Percentiles rank a stretch among this genome's conserved stretches.
Evolutionary conservation across 2,888 invertebrate species (phyloP).

Genomic region (Argyra leucocephala): DNA sequence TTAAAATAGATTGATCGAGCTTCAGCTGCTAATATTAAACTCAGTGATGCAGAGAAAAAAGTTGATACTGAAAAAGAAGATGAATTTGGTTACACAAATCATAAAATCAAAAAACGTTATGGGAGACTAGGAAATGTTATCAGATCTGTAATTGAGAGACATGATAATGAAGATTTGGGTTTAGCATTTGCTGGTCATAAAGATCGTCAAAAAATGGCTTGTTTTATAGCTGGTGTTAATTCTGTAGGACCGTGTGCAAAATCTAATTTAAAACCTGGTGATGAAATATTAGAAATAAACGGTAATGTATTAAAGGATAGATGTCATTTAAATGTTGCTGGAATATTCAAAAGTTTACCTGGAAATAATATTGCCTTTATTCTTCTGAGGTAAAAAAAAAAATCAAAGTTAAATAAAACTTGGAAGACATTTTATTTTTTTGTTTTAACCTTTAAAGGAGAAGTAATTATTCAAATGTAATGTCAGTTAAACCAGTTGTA

Average conservation of each 20-base stretch:
- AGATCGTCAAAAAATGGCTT: conserved; percentile 89
- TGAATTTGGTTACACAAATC: conserved; percentile 84
- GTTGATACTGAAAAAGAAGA: conserved; percentile 81
- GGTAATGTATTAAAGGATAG: conserved; percentile 86
- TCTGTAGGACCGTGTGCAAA: conserved; percentile 73
- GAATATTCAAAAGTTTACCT: conserved; percentile 84
- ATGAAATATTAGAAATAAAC: conserved; percentile 93
- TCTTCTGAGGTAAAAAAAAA: conserved; percentile 60
- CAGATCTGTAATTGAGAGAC: conserved; percentile 56
- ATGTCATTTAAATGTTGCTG: conserved; percentile 93
- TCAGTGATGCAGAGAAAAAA: conserved; percentile 64
- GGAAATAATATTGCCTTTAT: conserved; percentile 78
- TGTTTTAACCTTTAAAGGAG: conserved; percentile 30
- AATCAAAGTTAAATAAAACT: neutral
- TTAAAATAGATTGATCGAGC: conserved; percentile 69
- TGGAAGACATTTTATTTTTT: neutral
- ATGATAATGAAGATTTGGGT: conserved; percentile 70
- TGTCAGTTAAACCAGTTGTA: conserved; percentile 81
- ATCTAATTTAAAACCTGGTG: conserved; percentile 75
- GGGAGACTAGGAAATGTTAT: conserved; percentile 61
- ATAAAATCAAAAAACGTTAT: conserved; percentile 90
- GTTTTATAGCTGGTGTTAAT: conserved; percentile 91
- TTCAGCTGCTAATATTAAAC: conserved; percentile 75
- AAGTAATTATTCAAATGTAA: conserved; percentile 47
- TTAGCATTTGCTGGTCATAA: conserved; percentile 89